Conservation (phyloP, 2,113 vertebrate genomes). For the Cyphomyrus discorhynchus region DNA sequence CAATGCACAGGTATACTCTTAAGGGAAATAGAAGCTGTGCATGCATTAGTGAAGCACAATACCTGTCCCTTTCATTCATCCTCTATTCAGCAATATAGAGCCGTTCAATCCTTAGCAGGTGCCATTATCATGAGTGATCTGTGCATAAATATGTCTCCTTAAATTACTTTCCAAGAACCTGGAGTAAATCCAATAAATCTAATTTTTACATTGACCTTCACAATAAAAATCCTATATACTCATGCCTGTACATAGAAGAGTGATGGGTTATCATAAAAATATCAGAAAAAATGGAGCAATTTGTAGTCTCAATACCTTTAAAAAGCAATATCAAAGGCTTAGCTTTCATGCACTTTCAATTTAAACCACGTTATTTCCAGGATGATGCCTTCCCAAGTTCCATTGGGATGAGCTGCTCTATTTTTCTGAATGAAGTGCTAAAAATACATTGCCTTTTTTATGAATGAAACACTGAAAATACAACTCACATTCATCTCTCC, state of each 20-base stretch:
- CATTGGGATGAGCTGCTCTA: conserved; percentile 42
- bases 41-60: not conserved
- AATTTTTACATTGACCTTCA: not conserved
- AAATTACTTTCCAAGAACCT: not conserved
- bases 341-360: conserved; percentile 27
- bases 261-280: not conserved
- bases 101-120: not conserved
- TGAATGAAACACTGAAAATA: conserved; percentile 58
- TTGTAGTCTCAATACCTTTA: not conserved
- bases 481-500: conserved; percentile 40
- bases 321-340: not conserved
- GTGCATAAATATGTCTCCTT: not conserved
- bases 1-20: not conserved
- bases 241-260: not conserved
- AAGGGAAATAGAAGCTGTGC: too few relatives aligned
- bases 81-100: not conserved
- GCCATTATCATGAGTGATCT: conserved; percentile 1
- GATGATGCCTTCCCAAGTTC: conserved; percentile 40
- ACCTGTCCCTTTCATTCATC: not conserved
- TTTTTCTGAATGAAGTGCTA: conserved; percentile 57
- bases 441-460: conserved; percentile 50
- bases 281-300: not conserved
- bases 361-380: conserved; percentile 40
- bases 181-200: not conserved
- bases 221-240: not conserved